Conservation (phyloP, 2,797 vertebrate genomes). For the Arremon brunneinucha region DNA sequence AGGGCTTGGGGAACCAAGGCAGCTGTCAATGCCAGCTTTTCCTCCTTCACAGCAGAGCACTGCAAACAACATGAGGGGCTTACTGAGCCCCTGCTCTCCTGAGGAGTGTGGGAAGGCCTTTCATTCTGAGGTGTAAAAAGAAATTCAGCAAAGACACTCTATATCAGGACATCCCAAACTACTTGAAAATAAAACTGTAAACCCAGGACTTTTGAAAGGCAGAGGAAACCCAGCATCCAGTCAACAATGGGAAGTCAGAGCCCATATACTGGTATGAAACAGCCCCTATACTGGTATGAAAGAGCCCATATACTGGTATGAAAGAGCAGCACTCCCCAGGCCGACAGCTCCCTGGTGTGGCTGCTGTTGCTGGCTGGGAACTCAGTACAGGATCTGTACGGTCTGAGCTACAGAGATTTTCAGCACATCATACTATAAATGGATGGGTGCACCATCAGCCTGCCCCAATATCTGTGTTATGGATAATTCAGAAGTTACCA, state of each 20-base stretch:
- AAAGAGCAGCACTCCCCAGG: neutral
- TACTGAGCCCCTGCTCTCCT: neutral
- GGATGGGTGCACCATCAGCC: neutral
- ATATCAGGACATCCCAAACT: neutral
- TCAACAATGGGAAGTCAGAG: neutral
- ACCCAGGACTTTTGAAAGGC: neutral
- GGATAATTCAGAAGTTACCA: neutral
- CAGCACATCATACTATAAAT: neutral
- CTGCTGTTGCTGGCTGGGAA: neutral
- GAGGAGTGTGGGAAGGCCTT: neutral
- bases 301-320: rapidly evolving
- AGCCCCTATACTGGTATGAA: neutral
- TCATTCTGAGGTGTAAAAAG: neutral
- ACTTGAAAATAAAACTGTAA: neutral
- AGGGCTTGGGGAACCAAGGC: neutral
- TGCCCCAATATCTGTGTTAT: neutral
- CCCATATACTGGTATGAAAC: rapidly evolving
- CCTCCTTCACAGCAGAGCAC: neutral
- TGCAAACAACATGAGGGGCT: neutral
- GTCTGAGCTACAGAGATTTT: neutral
- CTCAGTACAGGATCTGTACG: neutral
- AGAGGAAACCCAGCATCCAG: neutral
- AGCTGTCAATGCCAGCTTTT: neutral
- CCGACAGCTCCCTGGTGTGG: neutral
- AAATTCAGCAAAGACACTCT: neutral